Conservation (phyloP, 2,888 invertebrate genomes). For the Amblyjoppa proteus region DNA sequence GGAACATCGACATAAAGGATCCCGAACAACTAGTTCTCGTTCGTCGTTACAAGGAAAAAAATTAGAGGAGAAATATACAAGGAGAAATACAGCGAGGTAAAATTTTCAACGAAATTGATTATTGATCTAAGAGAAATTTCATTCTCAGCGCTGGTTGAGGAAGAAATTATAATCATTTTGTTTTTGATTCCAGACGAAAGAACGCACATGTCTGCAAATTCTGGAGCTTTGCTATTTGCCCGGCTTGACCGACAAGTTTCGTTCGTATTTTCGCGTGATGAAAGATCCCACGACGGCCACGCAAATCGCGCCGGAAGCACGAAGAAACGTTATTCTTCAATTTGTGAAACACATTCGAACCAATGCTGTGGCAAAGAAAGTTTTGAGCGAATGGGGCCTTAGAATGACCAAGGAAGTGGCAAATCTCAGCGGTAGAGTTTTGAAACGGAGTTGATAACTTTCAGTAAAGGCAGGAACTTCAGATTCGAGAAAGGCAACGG, state of each 20-base stretch:
- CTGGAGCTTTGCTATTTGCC: conserved; percentile 96
- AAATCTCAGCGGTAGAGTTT: conserved; percentile 87
- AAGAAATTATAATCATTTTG: no score
- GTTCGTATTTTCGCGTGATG: conserved; percentile 94
- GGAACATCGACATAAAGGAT: conserved; percentile 88
- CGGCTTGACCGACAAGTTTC: conserved; percentile 94
- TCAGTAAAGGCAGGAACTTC: conserved; percentile 86
- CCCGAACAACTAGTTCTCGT: conserved; percentile 92
- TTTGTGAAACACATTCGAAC: conserved; percentile 88
- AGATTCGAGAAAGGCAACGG: conserved; percentile 89
- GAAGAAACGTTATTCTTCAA: conserved; percentile 88
- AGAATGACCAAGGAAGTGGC: conserved; percentile 86
- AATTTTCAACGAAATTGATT: background rate
- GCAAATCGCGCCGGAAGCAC: conserved; percentile 92
- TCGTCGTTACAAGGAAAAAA: conserved; percentile 86
- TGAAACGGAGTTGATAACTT: conserved; percentile 89
- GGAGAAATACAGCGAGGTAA: background rate
- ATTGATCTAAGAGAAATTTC: no score
- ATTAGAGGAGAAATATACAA: background rate
- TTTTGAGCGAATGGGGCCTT: conserved; percentile 94
- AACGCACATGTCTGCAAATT: conserved; percentile 89
- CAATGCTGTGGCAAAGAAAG: conserved; percentile 88
- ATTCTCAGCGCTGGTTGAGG: no score
- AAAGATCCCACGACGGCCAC: conserved; percentile 93
- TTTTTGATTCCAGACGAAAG: conserved; percentile 77